Evolutionary conservation across 1,140 invertebrate species (phyloP).

Genomic region (Calosoma granatense): DNA sequence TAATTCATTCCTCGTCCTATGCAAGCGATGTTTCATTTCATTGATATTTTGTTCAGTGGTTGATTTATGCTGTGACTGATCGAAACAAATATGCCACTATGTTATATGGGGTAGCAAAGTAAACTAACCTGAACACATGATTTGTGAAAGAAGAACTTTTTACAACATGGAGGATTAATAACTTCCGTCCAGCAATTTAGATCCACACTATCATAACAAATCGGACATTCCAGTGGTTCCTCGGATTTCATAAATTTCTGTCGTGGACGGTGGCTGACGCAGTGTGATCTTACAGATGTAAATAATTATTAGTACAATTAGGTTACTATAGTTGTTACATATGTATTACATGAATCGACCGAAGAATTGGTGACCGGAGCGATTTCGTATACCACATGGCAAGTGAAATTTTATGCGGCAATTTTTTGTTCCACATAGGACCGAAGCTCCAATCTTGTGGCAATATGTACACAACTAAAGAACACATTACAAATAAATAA

Average conservation of each 20-base stretch:
- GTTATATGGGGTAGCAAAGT: too few relatives aligned
- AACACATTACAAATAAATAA: not conserved
- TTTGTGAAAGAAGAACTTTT: not conserved
- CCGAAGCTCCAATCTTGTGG: not conserved
- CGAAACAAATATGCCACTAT: too few relatives aligned
- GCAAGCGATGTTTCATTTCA: not conserved
- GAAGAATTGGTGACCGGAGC: not conserved
- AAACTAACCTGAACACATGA: not conserved
- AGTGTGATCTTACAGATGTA: not conserved
- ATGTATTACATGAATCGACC: not conserved
- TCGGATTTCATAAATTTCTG: not conserved
- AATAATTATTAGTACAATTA: too few relatives aligned
- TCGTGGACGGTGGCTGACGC: not conserved
- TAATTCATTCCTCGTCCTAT: not conserved
- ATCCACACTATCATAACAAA: not conserved
- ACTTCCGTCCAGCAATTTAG: not conserved
- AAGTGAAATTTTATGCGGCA: not conserved
- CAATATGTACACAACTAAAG: not conserved
- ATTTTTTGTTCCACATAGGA: not conserved
- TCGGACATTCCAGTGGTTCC: not conserved
- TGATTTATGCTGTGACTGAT: too few relatives aligned
- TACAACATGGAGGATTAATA: not conserved
- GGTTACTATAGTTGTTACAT: not conserved
- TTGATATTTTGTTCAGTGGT: too few relatives aligned
- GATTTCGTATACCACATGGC: not conserved